These are phyloP conservation scores for Apistogramma diplotaenia DNA, from an alignment of 2,113 vertebrate species.

Conservation along the genomic window DNA sequence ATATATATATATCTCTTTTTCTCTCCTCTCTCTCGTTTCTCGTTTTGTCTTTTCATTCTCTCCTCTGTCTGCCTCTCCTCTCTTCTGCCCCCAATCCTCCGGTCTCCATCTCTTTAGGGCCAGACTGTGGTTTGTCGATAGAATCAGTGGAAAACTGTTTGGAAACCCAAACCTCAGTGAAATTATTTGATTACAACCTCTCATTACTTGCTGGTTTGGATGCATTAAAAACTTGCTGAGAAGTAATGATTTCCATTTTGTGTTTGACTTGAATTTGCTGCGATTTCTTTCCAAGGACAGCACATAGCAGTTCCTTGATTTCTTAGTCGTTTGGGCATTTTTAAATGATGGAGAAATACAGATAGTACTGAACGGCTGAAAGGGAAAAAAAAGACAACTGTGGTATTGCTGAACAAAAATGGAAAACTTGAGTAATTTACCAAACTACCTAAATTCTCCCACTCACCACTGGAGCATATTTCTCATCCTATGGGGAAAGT, in stretches of 20 bases:
- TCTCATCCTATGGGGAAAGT: slow-evolving; percentile 35
- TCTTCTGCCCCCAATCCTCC: neutral
- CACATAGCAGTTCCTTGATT: slow-evolving; percentile 32
- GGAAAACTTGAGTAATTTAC: slow-evolving; percentile 52
- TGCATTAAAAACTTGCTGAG: slow-evolving; percentile 59
- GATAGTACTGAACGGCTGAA: neutral
- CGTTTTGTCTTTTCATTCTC: neutral
- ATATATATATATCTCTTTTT: neutral
- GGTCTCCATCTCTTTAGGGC: slow-evolving; percentile 28
- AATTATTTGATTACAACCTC: slow-evolving; percentile 73
- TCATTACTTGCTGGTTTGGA: slow-evolving; percentile 69
- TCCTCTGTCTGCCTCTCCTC: neutral
- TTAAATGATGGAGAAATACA: slow-evolving; percentile 43
- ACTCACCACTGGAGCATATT: slow-evolving; percentile 11
- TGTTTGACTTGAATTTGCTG: slow-evolving; percentile 58
- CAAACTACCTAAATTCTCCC: slow-evolving; percentile 28
- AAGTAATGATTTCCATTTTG: slow-evolving; percentile 74
- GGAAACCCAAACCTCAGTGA: slow-evolving; percentile 69
- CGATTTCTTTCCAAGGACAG: slow-evolving; percentile 43
- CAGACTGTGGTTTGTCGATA: slow-evolving; percentile 65
- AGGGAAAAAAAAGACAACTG: neutral
- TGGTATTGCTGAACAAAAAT: slow-evolving; percentile 24
- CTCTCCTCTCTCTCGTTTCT: neutral
- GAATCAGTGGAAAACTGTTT: slow-evolving; percentile 71
- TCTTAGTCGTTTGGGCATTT: slow-evolving; percentile 38